phyloP scores from a whole-genome alignment of 2,113 vertebrate species.

The Peromyscus leucopus region DNA sequence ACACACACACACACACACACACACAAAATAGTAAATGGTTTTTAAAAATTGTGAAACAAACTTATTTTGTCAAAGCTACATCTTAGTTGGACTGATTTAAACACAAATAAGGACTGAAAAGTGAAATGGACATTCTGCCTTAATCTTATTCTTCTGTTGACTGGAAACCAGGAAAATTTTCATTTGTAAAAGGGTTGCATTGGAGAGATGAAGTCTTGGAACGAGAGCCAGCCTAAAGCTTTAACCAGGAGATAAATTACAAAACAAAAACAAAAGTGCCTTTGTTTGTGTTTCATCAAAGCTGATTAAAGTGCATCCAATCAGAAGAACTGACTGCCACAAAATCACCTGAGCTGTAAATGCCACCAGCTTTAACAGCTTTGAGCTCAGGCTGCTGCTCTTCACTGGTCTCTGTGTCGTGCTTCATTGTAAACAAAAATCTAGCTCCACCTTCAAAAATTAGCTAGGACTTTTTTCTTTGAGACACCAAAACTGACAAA shows the following conservation, averaged over 20 bases:
- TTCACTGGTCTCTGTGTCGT: not conserved
- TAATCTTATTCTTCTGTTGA: not conserved
- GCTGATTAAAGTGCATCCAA: not conserved
- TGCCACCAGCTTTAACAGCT: conserved; percentile 15
- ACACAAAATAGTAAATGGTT: not conserved
- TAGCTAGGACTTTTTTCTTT: not conserved
- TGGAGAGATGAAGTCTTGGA: not conserved
- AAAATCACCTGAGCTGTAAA: conserved; percentile 20
- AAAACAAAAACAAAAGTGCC: not conserved
- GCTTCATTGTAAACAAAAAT: conserved; percentile 32
- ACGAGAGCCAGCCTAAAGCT: not conserved
- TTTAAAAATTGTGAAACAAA: not conserved
- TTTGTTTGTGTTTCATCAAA: conserved; percentile 43
- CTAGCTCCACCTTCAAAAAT: conserved; percentile 14
- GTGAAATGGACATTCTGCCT: not conserved
- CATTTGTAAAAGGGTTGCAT: conserved; percentile 37
- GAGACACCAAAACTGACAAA: conserved; percentile 49
- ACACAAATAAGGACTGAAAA: not conserved
- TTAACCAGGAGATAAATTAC: not conserved
- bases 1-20: not conserved
- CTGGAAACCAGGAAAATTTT: not conserved
- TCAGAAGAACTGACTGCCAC: not conserved
- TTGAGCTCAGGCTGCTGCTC: not conserved
- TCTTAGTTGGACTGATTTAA: not conserved
- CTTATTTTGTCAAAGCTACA: conserved; percentile 7